phyloP scores from a whole-genome alignment of 37 sponge, comb jelly and placozoan species.

The Mnemiopsis leidyi region DNA sequence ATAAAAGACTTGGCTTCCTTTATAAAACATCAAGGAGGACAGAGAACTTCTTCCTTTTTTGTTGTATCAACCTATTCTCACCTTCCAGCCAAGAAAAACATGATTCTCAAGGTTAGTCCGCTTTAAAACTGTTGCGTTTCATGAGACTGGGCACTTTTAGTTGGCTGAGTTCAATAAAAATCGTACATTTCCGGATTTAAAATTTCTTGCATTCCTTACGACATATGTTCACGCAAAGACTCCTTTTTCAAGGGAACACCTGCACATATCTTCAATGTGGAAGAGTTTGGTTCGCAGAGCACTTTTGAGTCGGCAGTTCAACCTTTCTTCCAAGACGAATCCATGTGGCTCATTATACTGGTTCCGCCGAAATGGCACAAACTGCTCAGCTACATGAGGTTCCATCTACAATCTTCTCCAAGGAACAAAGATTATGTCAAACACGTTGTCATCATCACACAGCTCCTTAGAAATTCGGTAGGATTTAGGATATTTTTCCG shows the following conservation, averaged over 20 bases:
- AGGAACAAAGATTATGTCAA: background rate
- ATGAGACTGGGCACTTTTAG: too few species aligned
- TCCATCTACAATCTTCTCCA: background rate
- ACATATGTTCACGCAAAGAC: too few species aligned
- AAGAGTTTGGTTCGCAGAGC: slow-evolving; percentile 24
- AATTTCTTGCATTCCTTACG: too few species aligned
- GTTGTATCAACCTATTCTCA: background rate
- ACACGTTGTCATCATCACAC: background rate
- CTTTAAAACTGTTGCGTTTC: too few species aligned
- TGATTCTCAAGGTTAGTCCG: background rate
- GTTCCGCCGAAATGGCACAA: slow-evolving; percentile 5
- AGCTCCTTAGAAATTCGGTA: slow-evolving; percentile 10
- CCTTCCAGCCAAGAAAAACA: slow-evolving; percentile 19
- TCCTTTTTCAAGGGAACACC: background rate
- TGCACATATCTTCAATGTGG: background rate
- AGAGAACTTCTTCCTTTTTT: background rate
- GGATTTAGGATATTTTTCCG: too few species aligned
- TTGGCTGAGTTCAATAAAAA: too few species aligned
- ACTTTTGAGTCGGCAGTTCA: background rate
- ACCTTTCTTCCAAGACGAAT: background rate
- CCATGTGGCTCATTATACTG: background rate
- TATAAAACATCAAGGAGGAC: background rate
- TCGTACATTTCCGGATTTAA: too few species aligned
- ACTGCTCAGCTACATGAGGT: slow-evolving; percentile 34
- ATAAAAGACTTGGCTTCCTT: background rate